A percentile compares a stretch with the other conserved stretches of the same genome.
phyloP scores from a whole-genome alignment of 2,797 vertebrate genomes.

The Steatocranus sp. region DNA sequence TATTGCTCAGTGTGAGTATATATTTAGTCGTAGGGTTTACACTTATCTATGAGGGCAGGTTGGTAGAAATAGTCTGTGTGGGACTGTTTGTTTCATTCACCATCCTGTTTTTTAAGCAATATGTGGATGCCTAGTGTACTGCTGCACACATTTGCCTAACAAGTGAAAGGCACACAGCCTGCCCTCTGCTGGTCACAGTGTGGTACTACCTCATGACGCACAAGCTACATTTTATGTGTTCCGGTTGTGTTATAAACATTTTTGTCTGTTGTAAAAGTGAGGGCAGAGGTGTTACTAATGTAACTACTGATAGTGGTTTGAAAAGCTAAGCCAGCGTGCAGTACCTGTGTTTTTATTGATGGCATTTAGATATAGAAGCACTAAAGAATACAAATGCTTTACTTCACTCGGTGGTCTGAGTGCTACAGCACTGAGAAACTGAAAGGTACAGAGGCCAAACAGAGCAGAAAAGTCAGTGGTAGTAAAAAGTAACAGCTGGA shows the following conservation, averaged over 20 bases:
- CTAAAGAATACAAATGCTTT: neutral
- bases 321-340: accelerated
- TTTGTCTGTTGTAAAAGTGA: neutral
- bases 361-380: neutral
- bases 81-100: neutral
- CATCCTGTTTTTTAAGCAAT: neutral
- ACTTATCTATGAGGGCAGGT: accelerated
- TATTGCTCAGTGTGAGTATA: neutral
- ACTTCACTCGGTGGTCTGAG: neutral
- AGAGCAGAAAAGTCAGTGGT: neutral
- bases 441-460: neutral
- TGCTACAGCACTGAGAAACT: neutral
- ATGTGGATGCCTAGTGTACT: neutral
- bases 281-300: neutral
- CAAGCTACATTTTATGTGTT: neutral
- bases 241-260: neutral
- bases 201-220: neutral
- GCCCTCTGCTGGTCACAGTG: conserved; percentile 2
- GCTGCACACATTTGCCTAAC: neutral
- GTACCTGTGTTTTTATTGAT: neutral
- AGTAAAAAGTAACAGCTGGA: neutral
- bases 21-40: neutral
- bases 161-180: neutral
- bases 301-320: neutral
- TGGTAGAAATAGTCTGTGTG: neutral